Evolutionary conservation across 2,888 invertebrate species (phyloP).

Genomic region (Lithophane socia): DNA sequence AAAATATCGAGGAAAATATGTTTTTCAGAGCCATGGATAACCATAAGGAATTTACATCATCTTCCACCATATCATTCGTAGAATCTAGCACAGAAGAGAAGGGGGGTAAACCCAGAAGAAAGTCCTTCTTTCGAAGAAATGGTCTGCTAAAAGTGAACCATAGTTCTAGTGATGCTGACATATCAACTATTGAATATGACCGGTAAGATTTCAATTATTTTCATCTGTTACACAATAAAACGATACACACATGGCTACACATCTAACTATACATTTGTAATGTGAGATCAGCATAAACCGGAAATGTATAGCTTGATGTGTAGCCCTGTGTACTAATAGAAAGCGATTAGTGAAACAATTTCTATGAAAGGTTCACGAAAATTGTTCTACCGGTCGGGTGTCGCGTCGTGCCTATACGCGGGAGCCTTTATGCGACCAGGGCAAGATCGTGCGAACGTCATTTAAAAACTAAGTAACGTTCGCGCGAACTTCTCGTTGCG

Average conservation of each 20-base stretch:
- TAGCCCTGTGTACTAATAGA: not conserved
- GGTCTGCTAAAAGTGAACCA: slow-evolving; percentile 69
- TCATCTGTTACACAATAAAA: too few relatives aligned
- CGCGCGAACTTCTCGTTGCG: not conserved
- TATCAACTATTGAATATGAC: slow-evolving; percentile 77
- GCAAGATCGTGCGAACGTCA: not conserved
- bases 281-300: too few relatives aligned
- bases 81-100: slow-evolving; percentile 74
- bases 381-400: too few relatives aligned
- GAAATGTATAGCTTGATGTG: too few relatives aligned
- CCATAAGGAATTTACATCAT: slow-evolving; percentile 69
- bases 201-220: slow-evolving; percentile 62
- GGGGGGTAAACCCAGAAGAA: slow-evolving; percentile 35
- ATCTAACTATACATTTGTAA: too few relatives aligned
- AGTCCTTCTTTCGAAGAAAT: slow-evolving; percentile 68
- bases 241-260: too few relatives aligned
- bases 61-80: slow-evolving; percentile 76
- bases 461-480: not conserved
- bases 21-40: slow-evolving; percentile 68
- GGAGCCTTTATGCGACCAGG: not conserved
- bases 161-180: slow-evolving; percentile 77
- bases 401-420: too few relatives aligned
- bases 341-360: not conserved
- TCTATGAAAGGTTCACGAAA: too few relatives aligned
- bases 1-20: not conserved